phyloP scores from a whole-genome alignment of 2,888 invertebrate species.

The Drosophila vallismaia region DNA sequence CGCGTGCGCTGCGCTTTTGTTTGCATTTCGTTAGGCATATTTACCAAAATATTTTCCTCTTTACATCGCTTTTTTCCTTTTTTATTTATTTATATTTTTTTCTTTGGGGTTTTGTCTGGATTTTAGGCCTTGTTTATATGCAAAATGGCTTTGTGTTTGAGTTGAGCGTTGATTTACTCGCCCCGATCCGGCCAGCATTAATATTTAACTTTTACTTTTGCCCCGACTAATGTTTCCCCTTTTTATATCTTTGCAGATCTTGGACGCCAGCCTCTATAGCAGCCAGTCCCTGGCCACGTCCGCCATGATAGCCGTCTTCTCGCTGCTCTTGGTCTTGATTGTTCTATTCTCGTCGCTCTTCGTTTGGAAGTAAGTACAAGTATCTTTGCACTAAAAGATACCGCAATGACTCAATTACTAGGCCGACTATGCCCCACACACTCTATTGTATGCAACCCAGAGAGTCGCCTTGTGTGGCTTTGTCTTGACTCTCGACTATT shows the following conservation, averaged over 20 bases:
- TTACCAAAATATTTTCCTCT: constrained; percentile 57
- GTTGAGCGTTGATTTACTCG: constrained; percentile 56
- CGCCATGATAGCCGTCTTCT: constrained; percentile 92
- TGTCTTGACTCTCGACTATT: constrained; percentile 50
- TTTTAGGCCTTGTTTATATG: constrained; percentile 53
- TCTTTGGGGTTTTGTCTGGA: constrained; percentile 12
- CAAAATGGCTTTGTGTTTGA: constrained; percentile 75
- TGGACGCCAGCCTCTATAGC: constrained; percentile 94
- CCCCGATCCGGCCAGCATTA: constrained; percentile 47
- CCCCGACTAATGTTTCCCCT: constrained; percentile 34
- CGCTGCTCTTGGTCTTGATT: constrained; percentile 90
- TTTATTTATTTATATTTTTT: constrained; percentile 12
- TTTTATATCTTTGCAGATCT: constrained; percentile 87
- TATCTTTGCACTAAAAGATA: constrained; percentile 3
- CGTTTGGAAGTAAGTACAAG: constrained; percentile 93
- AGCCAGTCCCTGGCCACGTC: constrained; percentile 93
- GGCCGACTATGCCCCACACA: constrained; percentile 33
- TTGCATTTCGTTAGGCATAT: constrained; percentile 79
- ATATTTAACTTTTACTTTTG: constrained; percentile 53
- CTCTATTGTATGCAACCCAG: not conserved
- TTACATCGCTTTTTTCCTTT: constrained; percentile 25
- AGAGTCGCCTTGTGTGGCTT: constrained; percentile 43
- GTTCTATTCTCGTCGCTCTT: constrained; percentile 92
- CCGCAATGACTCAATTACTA: constrained; percentile 68
- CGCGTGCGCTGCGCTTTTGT: constrained; percentile 66